These are phyloP conservation scores for Corydoras sp. DNA, from an alignment of 2,113 vertebrate genomes.

Conservation along the genomic window DNA sequence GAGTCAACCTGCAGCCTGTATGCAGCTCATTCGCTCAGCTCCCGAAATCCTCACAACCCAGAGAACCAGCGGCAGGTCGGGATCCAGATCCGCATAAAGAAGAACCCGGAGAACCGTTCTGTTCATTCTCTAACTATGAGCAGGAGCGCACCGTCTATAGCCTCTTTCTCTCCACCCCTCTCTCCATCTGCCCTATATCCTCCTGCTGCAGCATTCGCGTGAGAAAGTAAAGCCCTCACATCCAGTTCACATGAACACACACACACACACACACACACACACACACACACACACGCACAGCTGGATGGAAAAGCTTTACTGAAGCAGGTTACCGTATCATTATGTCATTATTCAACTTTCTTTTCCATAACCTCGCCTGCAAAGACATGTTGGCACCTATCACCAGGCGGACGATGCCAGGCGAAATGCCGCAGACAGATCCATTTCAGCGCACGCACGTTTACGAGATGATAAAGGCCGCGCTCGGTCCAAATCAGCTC, in stretches of 20 bases:
- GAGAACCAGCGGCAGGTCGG: background rate
- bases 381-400: background rate
- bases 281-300: slow-evolving; percentile 4
- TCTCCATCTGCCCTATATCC: slow-evolving; percentile 10
- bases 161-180: slow-evolving; percentile 22
- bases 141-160: background rate
- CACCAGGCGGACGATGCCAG: background rate
- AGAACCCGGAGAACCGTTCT: background rate
- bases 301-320: slow-evolving; percentile 5
- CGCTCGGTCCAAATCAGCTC: background rate
- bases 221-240: slow-evolving; percentile 12
- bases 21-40: background rate
- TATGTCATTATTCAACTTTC: background rate
- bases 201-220: slow-evolving; percentile 25
- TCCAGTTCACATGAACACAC: background rate
- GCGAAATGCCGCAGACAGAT: background rate
- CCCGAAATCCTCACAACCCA: background rate
- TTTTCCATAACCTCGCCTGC: background rate
- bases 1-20: slow-evolving; percentile 19
- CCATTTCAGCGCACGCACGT: background rate
- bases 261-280: slow-evolving; percentile 18
- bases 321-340: background rate
- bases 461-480: background rate
- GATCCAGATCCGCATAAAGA: background rate
- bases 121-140: slow-evolving; percentile 3